A percentile compares a stretch with the other conserved stretches of the same genome.
phyloP scores from a whole-genome alignment of 2,797 vertebrate species.

The Phalanger gymnotis region DNA sequence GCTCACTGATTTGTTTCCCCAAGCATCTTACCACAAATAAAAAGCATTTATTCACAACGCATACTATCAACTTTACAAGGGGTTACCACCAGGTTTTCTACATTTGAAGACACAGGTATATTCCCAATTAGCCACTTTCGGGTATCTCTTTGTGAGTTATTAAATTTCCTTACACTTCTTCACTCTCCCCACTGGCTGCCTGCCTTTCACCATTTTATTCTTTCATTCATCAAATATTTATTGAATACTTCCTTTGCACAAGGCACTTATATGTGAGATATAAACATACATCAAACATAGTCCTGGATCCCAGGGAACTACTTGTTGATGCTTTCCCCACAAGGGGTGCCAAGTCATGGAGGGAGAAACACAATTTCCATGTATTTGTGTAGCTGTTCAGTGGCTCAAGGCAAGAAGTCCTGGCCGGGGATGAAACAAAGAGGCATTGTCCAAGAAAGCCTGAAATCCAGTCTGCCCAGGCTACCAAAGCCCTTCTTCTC shows the following conservation, averaged over 20 bases:
- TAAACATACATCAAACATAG: background rate
- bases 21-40: too few relatives aligned
- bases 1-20: too few relatives aligned
- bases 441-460: background rate
- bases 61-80: background rate
- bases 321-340: background rate
- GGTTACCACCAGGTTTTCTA: background rate
- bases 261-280: background rate
- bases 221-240: background rate
- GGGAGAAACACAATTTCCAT: background rate
- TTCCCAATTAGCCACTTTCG: too few relatives aligned
- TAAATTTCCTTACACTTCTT: background rate
- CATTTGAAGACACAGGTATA: background rate
- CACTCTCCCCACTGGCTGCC: background rate
- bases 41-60: background rate
- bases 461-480: background rate
- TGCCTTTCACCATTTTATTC: background rate
- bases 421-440: background rate
- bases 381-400: background rate
- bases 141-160: background rate
- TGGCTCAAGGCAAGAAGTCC: background rate
- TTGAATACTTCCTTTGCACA: background rate
- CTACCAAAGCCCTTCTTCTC: background rate
- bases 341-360: background rate
- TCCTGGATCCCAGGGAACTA: background rate